Evolutionary conservation across 1,140 invertebrate genomes (phyloP), one percentile per base, ranked within the genome.

Genomic region (Caenorhabditis inopinata): DNA sequence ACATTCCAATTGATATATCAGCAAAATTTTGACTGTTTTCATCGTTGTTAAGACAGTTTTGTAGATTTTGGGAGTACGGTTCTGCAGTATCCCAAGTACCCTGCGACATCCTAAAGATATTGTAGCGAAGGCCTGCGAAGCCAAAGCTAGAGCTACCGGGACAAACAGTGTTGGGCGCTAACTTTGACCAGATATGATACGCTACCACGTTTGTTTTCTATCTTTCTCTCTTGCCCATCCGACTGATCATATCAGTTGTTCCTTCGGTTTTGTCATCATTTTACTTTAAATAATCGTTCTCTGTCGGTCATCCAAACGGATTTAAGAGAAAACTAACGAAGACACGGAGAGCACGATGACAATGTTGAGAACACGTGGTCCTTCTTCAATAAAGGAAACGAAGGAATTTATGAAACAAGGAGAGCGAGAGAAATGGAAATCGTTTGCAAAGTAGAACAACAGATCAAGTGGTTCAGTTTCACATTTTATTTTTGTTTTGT

Each of bases 251-350:
- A 51, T 58, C 51, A 32, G n/a, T n/a, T n/a, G 29, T 5, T 16
- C 21, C 27, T 27, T 58, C n/a, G n/a, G n/a, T n/a, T n/a, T 58
- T 58, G 35, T 58, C 51, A 58, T 58, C 51, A 58, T 58, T 58
- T 58, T 16, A 1, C 27, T 4, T 2, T n/a, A n/a, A n/a, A 1
- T 58, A 29, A 58, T 14, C 27, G 51, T 58, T 32, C 51, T 58
- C 18, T 58, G 51, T 58, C 27, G 16, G n/a, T n/a, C 35, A 29
- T 25, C 9, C n/a, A 32, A 25, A 58, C 51, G 35, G 25, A 32
- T 32, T 2, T 2, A 2, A 1, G 12, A 14, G 12, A 2, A 58
- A 16, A 58, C n/a, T n/a, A n/a, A n/a, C n/a, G n/a, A n/a, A n/a
- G n/a, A n/a, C n/a, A n/a, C n/a, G n/a, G n/a, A n/a, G n/a, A n/a